Evolutionary conservation across 2,888 invertebrate genomes (phyloP).

Genomic region (Ornithoptera alexandrae): DNA sequence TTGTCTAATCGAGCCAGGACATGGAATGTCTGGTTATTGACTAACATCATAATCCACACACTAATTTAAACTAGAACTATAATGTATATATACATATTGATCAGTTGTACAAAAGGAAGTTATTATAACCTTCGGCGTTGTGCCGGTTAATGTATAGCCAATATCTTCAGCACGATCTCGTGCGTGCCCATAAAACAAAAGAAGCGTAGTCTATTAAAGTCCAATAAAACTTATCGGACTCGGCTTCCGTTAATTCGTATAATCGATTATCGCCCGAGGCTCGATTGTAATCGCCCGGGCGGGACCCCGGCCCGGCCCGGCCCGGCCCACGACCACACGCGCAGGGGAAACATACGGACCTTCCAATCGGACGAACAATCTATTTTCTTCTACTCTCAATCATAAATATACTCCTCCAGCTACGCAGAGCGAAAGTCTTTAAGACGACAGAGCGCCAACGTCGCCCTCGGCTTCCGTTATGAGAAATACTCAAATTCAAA

Average conservation of each 20-base stretch:
- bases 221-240: conserved; percentile 53
- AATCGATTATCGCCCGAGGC: conserved; percentile 50
- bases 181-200: conserved; percentile 27
- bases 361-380: neutral
- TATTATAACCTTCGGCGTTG: too few species aligned
- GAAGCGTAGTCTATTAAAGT: conserved; percentile 43
- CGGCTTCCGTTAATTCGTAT: conserved; percentile 51
- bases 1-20: too few species aligned
- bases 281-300: conserved; percentile 56
- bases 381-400: neutral
- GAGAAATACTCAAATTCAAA: too few species aligned
- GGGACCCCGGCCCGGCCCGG: conserved; percentile 42
- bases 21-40: too few species aligned
- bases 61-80: too few species aligned
- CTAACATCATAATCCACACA: too few species aligned
- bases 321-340: conserved; percentile 61
- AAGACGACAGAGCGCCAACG: too few species aligned
- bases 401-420: too few species aligned
- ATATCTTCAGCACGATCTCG: conserved; percentile 10
- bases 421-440: too few species aligned
- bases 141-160: conserved; percentile 12
- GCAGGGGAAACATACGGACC: conserved; percentile 30
- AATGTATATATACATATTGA: too few species aligned
- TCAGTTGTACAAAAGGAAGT: too few species aligned
- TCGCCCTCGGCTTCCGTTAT: too few species aligned